A percentile compares a stretch with the other conserved stretches of the same genome.
Evolutionary conservation across 2,888 invertebrate genomes (phyloP).

Genomic region (Sympetrum striolatum): DNA sequence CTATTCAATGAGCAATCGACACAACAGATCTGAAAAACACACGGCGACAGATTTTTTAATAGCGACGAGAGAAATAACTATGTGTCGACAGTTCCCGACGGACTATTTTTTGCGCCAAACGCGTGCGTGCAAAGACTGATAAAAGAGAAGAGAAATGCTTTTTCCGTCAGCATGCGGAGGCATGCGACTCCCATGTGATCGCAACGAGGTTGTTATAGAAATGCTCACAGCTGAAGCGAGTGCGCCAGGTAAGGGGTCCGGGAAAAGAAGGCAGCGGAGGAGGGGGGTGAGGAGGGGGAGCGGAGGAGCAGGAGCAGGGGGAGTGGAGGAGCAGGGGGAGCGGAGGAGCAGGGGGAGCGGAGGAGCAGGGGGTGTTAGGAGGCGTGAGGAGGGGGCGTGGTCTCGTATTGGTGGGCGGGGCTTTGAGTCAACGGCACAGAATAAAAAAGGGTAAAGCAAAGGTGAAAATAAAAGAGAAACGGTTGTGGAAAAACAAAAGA

Average conservation of each 20-base stretch:
- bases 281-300: neutral
- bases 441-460: neutral
- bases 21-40: neutral
- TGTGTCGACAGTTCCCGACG: neutral
- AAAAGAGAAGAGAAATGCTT: neutral
- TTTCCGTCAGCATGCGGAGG: neutral
- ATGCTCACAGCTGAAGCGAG: constrained; percentile 9
- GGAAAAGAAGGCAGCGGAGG: neutral
- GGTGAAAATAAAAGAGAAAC: neutral
- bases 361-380: neutral
- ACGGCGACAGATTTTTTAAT: neutral
- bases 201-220: neutral
- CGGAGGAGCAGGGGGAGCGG: neutral
- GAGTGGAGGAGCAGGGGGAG: neutral
- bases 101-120: neutral
- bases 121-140: constrained; percentile 28
- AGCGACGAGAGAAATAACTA: neutral
- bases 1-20: neutral
- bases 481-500: constrained; percentile 21
- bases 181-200: neutral
- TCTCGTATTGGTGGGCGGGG: constrained; percentile 34
- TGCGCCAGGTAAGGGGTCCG: constrained; percentile 9
- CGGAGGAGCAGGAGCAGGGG: neutral
- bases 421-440: neutral
- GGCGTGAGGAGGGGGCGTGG: constrained; percentile 44